Evolutionary conservation across 2,888 invertebrate species (phyloP), one percentile per base, ranked within the genome.

Genomic region (Leucozona laternaria): DNA sequence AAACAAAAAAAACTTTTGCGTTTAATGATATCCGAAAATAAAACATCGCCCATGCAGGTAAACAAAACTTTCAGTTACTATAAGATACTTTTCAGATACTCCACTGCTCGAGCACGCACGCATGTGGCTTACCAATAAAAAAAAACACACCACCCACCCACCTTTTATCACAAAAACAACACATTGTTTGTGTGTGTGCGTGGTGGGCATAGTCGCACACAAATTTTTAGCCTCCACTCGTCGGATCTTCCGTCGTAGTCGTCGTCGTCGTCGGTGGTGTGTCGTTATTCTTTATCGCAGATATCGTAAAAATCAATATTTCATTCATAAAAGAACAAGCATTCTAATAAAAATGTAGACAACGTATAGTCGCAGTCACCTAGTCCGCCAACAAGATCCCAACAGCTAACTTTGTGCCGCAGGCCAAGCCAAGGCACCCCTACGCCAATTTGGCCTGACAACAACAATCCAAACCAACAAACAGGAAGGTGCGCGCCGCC

Each of bases 21-120:
- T 85, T 77, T 80, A 66, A 80, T 76, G 84, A 80, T 77, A 85
- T 85, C 81, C 85, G 68, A 85, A 85, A 85, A 81, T 85, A 85
- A 81, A 73, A 73, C 68, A 78, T 60, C 77, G 80, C 85, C 77
- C 80, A 77, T 77, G 72, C 76, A 85, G 50, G 43, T 50, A 55
- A 72, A 62, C 50, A 43, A 57, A 48, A 70, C 80, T 50, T 58
- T 20, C 20, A 57, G 40, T 64, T 37, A 70, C 50, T 31, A n/a
- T n/a, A 28, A 25, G 53, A 57, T 57, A 70, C 66, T 45, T 53
- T 53, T 60, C 37, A 57, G 34, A 71, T 28, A 64, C 50, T 22
- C 22, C 7, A 40, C 55, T 31, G 48, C 55, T 31, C 25, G 43
- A 53, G 25, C 37, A 68, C 64, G 70, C 77, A 81, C 81, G 81